A percentile compares a stretch with the other conserved stretches of the same genome.
Conservation (phyloP, 35 echinoderm and acorn worm species). For the Lytechinus pictus region DNA sequence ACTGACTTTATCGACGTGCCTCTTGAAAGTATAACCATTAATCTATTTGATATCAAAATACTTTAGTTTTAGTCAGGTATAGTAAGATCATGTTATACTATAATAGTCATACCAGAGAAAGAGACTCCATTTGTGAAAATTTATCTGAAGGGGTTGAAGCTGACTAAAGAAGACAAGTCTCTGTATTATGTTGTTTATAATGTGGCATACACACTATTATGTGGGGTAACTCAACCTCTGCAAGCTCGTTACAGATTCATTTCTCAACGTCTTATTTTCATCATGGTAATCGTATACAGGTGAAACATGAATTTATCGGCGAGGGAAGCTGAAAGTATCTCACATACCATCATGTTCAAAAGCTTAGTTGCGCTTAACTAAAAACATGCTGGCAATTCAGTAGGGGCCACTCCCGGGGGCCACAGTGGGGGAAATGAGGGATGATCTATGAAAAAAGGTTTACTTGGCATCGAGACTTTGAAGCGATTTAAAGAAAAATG, state of each 20-base stretch:
- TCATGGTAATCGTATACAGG: not conserved
- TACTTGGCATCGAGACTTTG: not conserved
- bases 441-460: not conserved
- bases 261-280: not conserved
- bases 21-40: too few relatives aligned
- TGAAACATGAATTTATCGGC: not conserved
- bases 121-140: too few relatives aligned
- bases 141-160: too few relatives aligned
- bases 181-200: too few relatives aligned
- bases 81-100: too few relatives aligned
- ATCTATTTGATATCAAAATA: too few relatives aligned
- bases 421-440: not conserved
- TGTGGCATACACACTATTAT: not conserved
- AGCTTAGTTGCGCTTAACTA: not conserved
- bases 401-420: not conserved
- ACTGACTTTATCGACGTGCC: too few relatives aligned
- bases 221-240: not conserved
- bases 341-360: constrained; percentile 3
- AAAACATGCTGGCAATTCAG: constrained; percentile 9
- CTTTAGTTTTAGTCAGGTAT: too few relatives aligned
- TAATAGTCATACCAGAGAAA: too few relatives aligned
- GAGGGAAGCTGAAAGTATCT: not conserved
- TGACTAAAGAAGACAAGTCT: too few relatives aligned
- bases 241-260: not conserved
- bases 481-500: not conserved